These are phyloP conservation scores for Ochotona curzoniae DNA, from an alignment of 2,113 vertebrate species.

Conservation along the genomic window DNA sequence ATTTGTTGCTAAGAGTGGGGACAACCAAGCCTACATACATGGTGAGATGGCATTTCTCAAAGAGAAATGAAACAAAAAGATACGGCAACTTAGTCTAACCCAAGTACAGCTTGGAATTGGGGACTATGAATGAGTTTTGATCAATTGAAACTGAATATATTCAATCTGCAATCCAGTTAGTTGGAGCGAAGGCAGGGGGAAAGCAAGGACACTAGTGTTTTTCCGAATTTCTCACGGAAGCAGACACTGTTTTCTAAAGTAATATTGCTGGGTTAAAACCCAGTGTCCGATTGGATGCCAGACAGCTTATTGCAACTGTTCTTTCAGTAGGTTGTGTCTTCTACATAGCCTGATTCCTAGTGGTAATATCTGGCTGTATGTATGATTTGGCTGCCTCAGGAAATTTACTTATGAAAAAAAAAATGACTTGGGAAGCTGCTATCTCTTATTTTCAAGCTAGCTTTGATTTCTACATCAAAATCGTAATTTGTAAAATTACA, in stretches of 20 bases:
- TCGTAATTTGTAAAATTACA: neutral
- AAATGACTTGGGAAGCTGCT: neutral
- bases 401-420: neutral
- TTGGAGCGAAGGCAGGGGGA: neutral
- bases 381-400: neutral
- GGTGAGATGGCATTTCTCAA: neutral
- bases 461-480: neutral
- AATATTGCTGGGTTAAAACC: neutral
- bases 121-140: neutral
- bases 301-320: neutral
- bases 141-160: neutral
- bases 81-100: neutral
- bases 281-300: neutral
- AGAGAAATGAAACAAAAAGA: neutral
- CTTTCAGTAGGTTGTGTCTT: neutral
- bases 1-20: neutral
- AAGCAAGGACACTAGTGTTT: neutral
- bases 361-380: neutral
- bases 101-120: neutral
- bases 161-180: neutral
- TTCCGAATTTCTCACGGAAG: conserved; percentile 4
- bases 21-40: neutral
- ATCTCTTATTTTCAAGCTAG: neutral
- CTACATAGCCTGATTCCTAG: neutral
- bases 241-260: neutral